Evolutionary conservation across 2,797 vertebrate species (phyloP), one percentile per base, ranked within the genome.

Genomic region (Hybognathus amarus): DNA sequence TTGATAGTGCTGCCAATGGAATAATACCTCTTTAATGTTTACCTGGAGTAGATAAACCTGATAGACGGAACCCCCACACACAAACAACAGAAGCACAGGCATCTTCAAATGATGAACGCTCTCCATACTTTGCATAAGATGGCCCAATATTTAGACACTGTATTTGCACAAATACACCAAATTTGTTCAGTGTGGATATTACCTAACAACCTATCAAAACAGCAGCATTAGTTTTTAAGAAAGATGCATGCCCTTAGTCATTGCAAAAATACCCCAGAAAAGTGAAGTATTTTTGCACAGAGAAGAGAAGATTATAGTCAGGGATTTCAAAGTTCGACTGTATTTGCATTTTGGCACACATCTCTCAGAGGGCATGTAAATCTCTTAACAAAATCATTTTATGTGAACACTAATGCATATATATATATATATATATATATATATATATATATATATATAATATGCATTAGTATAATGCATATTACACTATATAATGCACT

Each of bases 361-460:
- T 22, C 12, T 79, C 59, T 91, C 92, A 93, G 91, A 90, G 90
- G 91, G 92, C 92, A 95, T 95, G 93, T 94, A 95, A 95, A 95
- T 92, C 90, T 87, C 85, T 90, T 88, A 92, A 94, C 93, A 95
- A 95, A 93, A 92, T 88, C 90, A 89, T 92, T 91, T 91, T 90
- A 92, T 92, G 91, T 92, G 90, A n/a, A n/a, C n/a, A n/a, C n/a
- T n/a, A n/a, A n/a, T n/a, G n/a, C 90, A 90, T 88, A 89, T 90
- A 88, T 90, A 90, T 92, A 33, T 33, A 91, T 42, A 42, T 36
- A 38, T 38, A 40, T 40, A 42, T 42, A 95, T 33, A 33, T 33
- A 33, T 33, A 91, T 42, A 42, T 36, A 38, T 38, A 40, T 40
- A 42, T 42, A 95, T 30, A 90, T 88, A 89, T 90, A 88, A n/a